Percentiles rank a stretch among this genome's conserved stretches.
These are phyloP conservation scores for Troglohyphantes excavatus DNA, from an alignment of 2,888 invertebrate species.

Conservation along the genomic window DNA sequence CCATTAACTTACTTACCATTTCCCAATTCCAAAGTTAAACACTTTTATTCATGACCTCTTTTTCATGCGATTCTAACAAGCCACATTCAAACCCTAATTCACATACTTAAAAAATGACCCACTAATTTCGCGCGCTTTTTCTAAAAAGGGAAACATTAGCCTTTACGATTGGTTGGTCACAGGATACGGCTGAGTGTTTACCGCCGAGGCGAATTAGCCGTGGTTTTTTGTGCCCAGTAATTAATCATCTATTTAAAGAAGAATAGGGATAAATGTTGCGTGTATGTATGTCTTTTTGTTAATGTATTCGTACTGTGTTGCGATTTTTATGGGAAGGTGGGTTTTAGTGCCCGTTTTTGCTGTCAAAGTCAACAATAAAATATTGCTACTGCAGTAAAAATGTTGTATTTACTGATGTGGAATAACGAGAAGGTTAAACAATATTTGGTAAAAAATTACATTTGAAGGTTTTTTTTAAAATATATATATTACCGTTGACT, in stretches of 20 bases:
- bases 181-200: slow-evolving; percentile 55
- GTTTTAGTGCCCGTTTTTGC: background rate
- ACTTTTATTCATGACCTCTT: too few species aligned
- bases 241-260: slow-evolving; percentile 40
- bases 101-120: background rate
- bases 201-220: slow-evolving; percentile 6
- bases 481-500: too few species aligned
- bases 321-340: background rate
- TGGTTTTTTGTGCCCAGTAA: slow-evolving; percentile 29
- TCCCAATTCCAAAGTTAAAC: too few species aligned
- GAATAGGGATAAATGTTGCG: slow-evolving; percentile 38
- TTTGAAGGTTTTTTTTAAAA: too few species aligned
- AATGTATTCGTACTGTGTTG: background rate
- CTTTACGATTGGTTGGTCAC: slow-evolving; percentile 23
- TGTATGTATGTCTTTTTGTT: background rate
- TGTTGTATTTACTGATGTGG: too few species aligned
- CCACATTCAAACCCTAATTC: background rate
- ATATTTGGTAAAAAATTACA: too few species aligned
- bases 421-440: too few species aligned
- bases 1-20: background rate
- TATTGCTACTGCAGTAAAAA: too few species aligned
- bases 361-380: too few species aligned
- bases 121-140: background rate
- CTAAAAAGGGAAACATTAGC: background rate
- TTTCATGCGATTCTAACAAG: background rate